Conservation (phyloP, 2,113 vertebrate species). For the Ictidomys tridecemlineatus region DNA sequence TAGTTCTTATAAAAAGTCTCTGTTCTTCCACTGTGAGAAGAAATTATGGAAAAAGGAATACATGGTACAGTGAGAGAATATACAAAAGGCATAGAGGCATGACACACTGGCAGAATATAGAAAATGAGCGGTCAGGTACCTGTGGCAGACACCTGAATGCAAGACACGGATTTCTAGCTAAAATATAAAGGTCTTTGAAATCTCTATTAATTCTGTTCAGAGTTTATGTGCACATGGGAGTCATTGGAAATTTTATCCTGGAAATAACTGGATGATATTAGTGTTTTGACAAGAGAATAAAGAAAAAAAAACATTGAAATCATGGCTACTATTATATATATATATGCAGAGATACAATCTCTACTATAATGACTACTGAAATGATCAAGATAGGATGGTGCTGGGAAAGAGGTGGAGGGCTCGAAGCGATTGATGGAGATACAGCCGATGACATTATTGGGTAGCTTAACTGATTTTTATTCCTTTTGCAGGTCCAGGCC, state of each 20-base stretch:
- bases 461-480: not conserved
- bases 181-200: not conserved
- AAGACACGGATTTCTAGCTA: too few species aligned
- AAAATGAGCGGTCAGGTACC: not conserved
- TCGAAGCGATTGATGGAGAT: not conserved
- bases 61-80: not conserved
- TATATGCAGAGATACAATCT: not conserved
- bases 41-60: not conserved
- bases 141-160: not conserved
- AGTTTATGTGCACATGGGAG: not conserved
- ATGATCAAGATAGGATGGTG: not conserved
- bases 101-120: not conserved
- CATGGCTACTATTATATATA: not conserved
- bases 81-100: not conserved
- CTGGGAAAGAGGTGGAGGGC: not conserved
- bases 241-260: not conserved
- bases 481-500: conserved; percentile 11
- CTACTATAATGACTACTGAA: too few species aligned
- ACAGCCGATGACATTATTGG: not conserved
- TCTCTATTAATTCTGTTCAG: not conserved
- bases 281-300: not conserved
- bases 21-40: not conserved
- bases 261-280: not conserved
- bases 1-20: not conserved
- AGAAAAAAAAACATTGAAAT: not conserved